Evolutionary conservation across 2,888 invertebrate genomes (phyloP).

Genomic region (Agrochola circellaris): DNA sequence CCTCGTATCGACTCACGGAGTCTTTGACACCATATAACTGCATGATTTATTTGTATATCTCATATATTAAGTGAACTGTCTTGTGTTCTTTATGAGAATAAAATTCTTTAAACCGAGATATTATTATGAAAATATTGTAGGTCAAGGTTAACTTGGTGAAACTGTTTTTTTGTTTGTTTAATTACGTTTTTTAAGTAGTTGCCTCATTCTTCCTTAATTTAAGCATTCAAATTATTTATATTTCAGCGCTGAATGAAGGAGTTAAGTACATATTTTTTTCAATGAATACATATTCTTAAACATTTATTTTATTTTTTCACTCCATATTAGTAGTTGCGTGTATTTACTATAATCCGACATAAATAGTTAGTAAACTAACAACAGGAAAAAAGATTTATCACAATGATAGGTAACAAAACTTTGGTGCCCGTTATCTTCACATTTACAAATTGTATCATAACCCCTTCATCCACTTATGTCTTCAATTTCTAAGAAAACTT

Average conservation of each 20-base stretch:
- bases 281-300: slow-evolving; percentile 24
- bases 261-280: slow-evolving; percentile 29
- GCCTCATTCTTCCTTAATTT: slow-evolving; percentile 21
- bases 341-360: slow-evolving; percentile 24
- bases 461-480: slow-evolving; percentile 11
- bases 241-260: slow-evolving; percentile 29
- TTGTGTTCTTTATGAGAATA: no score
- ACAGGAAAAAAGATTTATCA: slow-evolving; percentile 23
- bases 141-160: slow-evolving; percentile 21
- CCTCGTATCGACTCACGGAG: no score
- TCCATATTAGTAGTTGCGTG: slow-evolving; percentile 17
- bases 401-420: slow-evolving; percentile 23
- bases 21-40: no score
- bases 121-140: slow-evolving; percentile 39
- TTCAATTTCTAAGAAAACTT: no score
- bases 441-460: slow-evolving; percentile 26
- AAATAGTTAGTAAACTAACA: slow-evolving; percentile 23
- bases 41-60: no score
- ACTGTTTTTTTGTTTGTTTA: slow-evolving; percentile 24
- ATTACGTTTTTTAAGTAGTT: slow-evolving; percentile 28
- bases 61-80: no score
- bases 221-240: slow-evolving; percentile 23
- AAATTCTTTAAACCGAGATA: no score
- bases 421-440: slow-evolving; percentile 20
- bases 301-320: slow-evolving; percentile 25